phyloP scores from a whole-genome alignment of 1,140 invertebrate species.

The Neuroterus valhalla region DNA sequence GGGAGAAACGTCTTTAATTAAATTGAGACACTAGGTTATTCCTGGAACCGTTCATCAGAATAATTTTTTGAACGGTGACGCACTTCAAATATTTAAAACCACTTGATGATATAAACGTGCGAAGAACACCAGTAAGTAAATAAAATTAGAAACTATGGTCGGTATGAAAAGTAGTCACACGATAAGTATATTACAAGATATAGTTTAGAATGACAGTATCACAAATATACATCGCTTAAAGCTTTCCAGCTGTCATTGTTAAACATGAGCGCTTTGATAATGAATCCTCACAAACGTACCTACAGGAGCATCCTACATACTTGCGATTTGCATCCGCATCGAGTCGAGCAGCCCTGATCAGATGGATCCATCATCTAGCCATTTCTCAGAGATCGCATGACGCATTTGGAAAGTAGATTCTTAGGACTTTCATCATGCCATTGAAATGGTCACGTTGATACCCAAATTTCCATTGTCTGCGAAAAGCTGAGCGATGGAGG shows the following conservation, averaged over 20 bases:
- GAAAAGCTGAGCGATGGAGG: constrained; percentile 97
- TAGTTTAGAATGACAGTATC: constrained; percentile 28
- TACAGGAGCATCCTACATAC: background rate
- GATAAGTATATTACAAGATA: constrained; percentile 22
- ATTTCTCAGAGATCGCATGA: constrained; percentile 19
- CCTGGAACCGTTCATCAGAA: background rate
- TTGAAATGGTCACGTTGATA: constrained; percentile 99
- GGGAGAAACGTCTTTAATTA: background rate
- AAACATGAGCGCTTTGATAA: constrained; percentile 12
- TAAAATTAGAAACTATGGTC: constrained; percentile 7
- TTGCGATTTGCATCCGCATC: background rate
- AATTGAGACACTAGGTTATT: background rate
- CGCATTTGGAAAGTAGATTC: background rate
- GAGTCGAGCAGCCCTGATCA: background rate
- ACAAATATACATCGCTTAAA: constrained; percentile 27
- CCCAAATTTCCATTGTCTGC: constrained; percentile 99
- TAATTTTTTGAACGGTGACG: background rate
- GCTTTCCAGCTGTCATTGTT: constrained; percentile 27
- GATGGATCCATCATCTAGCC: background rate
- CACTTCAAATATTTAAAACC: too few relatives aligned
- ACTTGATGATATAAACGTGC: background rate
- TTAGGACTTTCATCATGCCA: constrained; percentile 78
- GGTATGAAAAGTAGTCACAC: constrained; percentile 21
- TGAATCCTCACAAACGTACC: constrained; percentile 6
- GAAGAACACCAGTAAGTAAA: background rate